phyloP scores from a whole-genome alignment of 2,797 vertebrate species.

The Microctenopoma steveboyesi region DNA sequence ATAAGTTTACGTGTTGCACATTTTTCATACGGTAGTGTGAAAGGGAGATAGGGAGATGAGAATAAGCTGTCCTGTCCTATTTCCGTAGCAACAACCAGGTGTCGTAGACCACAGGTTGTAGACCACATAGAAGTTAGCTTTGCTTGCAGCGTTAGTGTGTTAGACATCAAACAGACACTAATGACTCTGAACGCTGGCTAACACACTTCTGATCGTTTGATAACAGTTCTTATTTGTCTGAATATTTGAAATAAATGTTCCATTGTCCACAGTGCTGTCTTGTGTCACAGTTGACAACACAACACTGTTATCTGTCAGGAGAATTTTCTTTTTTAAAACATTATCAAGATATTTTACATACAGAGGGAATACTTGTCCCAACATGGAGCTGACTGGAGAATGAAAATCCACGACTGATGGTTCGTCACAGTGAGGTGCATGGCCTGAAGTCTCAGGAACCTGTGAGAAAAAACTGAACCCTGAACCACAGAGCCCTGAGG shows the following conservation, averaged over 20 bases:
- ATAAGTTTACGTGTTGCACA: background rate
- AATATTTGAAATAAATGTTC: conserved; percentile 50
- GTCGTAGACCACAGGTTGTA: background rate
- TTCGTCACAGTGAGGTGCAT: too few relatives aligned
- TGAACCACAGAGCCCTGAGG: too few relatives aligned
- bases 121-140: background rate
- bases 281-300: background rate
- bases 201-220: background rate
- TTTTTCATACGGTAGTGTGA: background rate
- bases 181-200: conserved; percentile 6
- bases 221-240: conserved; percentile 9
- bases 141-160: background rate
- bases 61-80: background rate
- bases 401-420: too few relatives aligned
- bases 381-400: too few relatives aligned
- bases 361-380: too few relatives aligned
- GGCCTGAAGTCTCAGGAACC: too few relatives aligned
- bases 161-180: conserved; percentile 9
- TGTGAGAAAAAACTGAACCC: too few relatives aligned
- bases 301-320: too few relatives aligned
- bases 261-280: background rate
- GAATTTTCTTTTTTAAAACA: too few relatives aligned
- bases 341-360: too few relatives aligned
- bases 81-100: background rate
- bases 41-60: background rate